Base-by-base conservation (phyloP, 2,888 invertebrate genomes). In the Oscheius sp. region DNA sequence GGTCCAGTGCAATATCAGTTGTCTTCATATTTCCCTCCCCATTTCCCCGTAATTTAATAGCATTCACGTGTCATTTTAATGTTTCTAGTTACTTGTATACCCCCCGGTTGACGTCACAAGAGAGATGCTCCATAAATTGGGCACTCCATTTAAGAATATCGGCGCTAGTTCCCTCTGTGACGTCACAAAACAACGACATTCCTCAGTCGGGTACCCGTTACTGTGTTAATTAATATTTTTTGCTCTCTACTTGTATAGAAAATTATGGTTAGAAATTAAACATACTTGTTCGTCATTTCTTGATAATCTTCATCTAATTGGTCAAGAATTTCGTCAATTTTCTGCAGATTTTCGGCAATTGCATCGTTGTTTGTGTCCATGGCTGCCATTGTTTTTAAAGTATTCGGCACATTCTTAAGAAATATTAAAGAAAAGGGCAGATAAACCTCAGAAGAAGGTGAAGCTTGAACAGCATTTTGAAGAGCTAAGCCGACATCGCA, bases 401-500 rank as follows among this genome's bases (percentile, higher is more conserved):
- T 66, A 16, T 21, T 29, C 43, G 43, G 41, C 25, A 63, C 25
- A 29, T 66, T 49, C 52, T 52, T 49, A 27, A 46, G 18, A 66
- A 43, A 25, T 41, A 29, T 3, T 23, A 64, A 25, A 55, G 5
- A 21, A 3, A 25, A 52, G 1, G 27, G 21, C 2, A 29, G n/a
- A 29, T 9, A 29, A 9, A 75, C 76, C 16, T 76, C 76, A 25
- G 69, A 55, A 12, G 61, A 21, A 5, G 58, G 52, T 16, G 76
- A 73, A 16, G 76, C 69, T 35, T 69, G 69, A 16, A 73, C 58
- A 12, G 76, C 56, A 52, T 73, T 63, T 23, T 71, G 69, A 16
- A 71, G 13, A 21, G 59, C 53, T 12, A 71, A 35, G n/a, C 66
- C 43, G 16, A 69, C 70, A 23, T 76, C 76, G 46, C 70, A 70